These are phyloP conservation scores for Rostratula benghalensis DNA, from an alignment of 2,113 vertebrate species.

Conservation along the genomic window DNA sequence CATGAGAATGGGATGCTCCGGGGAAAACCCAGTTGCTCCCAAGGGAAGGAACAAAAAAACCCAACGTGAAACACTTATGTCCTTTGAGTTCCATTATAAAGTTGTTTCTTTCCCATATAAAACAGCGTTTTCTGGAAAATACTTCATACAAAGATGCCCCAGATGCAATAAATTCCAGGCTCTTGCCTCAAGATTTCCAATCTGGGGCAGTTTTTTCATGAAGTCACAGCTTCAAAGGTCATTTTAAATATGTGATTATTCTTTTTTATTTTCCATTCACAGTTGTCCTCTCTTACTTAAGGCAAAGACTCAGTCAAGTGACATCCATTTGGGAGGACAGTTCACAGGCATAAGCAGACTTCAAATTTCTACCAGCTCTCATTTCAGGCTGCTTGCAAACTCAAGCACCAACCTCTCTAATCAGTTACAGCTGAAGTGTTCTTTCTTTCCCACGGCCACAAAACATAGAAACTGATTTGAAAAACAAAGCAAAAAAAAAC, in stretches of 20 bases:
- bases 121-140: background rate
- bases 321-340: background rate
- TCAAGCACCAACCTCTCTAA: constrained; percentile 25
- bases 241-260: background rate
- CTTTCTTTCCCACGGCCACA: constrained; percentile 30
- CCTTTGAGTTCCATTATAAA: background rate
- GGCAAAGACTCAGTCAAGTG: background rate
- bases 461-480: background rate
- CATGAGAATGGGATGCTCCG: background rate
- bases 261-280: background rate
- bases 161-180: rapidly evolving
- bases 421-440: constrained; percentile 39
- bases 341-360: background rate
- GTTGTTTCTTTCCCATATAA: background rate
- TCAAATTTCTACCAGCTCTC: background rate
- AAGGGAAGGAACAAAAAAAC: background rate
- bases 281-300: background rate
- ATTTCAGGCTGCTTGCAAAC: constrained; percentile 10
- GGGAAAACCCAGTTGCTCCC: constrained; percentile 22
- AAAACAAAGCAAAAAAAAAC: background rate
- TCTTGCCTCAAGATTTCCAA: background rate
- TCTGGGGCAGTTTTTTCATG: background rate
- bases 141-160: background rate
- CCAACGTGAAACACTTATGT: rapidly evolving
- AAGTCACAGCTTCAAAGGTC: background rate